Conservation (phyloP, 1,140 invertebrate species). For the Drosophila ambigua region DNA sequence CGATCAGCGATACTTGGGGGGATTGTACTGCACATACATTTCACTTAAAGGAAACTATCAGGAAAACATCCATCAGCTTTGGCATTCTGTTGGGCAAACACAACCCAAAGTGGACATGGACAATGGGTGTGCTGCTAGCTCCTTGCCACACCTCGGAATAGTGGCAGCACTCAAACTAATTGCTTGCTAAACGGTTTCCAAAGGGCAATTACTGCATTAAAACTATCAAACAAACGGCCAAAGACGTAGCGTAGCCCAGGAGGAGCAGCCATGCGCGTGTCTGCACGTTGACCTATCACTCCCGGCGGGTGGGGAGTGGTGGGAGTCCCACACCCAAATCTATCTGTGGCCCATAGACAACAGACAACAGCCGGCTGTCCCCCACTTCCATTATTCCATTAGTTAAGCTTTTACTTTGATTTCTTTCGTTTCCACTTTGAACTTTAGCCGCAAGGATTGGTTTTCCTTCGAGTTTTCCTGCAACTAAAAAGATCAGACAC, state of each 20-base stretch:
- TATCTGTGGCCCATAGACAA: not conserved
- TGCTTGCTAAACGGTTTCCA: constrained; percentile 69
- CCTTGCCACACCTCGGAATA: constrained; percentile 46
- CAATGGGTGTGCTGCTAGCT: constrained; percentile 19
- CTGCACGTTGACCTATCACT: constrained; percentile 63
- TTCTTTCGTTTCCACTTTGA: constrained; percentile 45
- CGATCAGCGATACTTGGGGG: constrained; percentile 31
- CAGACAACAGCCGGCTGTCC: not conserved
- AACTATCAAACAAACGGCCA: constrained; percentile 51
- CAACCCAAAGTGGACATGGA: not conserved
- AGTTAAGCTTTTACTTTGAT: constrained; percentile 54
- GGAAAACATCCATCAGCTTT: no score
- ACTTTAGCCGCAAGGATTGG: constrained; percentile 27
- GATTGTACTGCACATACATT: no score
- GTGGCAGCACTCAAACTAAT: constrained; percentile 69
- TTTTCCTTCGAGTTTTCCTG: constrained; percentile 49
- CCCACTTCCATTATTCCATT: constrained; percentile 38
- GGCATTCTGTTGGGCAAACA: no score
- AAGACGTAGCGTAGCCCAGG: not conserved
- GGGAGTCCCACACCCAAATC: not conserved
- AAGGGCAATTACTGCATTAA: constrained; percentile 74
- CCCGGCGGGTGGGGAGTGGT: no score
- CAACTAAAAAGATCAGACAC: constrained; percentile 14
- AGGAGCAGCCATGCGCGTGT: constrained; percentile 53
- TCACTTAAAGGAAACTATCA: not conserved